Percentiles rank a stretch among this genome's conserved stretches.
phyloP scores from a whole-genome alignment of 2,113 vertebrate genomes.

The Manacus vitellinus region DNA sequence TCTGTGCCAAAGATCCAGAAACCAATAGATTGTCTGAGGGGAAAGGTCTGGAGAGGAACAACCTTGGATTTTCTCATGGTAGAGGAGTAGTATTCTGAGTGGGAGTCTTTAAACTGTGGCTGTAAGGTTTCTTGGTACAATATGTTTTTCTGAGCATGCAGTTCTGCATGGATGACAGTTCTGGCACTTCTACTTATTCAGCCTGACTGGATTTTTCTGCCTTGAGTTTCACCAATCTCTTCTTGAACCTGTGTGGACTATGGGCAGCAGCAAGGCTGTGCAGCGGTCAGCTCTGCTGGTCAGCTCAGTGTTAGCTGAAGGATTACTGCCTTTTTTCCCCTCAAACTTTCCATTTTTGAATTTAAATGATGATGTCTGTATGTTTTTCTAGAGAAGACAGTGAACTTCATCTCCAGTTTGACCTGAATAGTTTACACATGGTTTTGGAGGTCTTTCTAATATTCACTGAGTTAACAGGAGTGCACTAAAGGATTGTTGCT shows the following conservation, averaged over 20 bases:
- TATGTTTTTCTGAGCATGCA: background rate
- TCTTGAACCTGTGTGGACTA: background rate
- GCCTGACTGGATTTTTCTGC: background rate
- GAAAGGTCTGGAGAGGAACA: background rate
- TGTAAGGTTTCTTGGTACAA: background rate
- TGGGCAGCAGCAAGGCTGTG: background rate
- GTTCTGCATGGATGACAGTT: background rate
- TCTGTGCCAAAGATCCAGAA: background rate
- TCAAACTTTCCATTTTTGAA: background rate
- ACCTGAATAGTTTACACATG: background rate
- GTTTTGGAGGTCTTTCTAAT: background rate
- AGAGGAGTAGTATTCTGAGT: background rate
- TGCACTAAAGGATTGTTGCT: background rate
- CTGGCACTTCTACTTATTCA: background rate
- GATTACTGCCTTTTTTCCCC: background rate
- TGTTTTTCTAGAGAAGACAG: background rate
- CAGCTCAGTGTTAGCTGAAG: background rate
- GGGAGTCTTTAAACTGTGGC: background rate
- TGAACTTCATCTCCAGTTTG: background rate
- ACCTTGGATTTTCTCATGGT: background rate
- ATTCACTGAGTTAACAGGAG: background rate
- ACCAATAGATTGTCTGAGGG: background rate
- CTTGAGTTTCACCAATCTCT: background rate
- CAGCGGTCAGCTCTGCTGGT: background rate
- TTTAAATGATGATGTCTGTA: background rate